These are phyloP conservation scores for Drosophila leontia DNA, from an alignment of 1,140 invertebrate species.

Conservation along the genomic window DNA sequence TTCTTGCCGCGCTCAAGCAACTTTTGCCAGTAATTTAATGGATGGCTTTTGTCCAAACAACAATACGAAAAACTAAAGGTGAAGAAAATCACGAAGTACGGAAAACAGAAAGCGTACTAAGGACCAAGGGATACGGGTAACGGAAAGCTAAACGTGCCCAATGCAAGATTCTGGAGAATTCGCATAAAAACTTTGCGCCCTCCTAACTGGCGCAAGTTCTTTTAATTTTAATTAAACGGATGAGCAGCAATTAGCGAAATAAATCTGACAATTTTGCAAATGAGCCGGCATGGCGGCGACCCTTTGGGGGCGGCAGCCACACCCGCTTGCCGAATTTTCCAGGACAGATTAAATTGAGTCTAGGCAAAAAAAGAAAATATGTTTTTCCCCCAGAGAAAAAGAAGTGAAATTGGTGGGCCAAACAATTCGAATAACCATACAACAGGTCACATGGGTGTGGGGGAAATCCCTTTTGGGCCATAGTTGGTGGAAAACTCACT, in stretches of 20 bases:
- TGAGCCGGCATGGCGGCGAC: slow-evolving; percentile 59
- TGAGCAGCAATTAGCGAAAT: slow-evolving; percentile 83
- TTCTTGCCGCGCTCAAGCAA: slow-evolving; percentile 19
- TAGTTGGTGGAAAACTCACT: slow-evolving; percentile 45
- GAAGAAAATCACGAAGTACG: slow-evolving; percentile 9
- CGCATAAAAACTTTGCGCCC: slow-evolving; percentile 62
- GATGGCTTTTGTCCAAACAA: slow-evolving; percentile 51
- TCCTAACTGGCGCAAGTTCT: slow-evolving; percentile 72
- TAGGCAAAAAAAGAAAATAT: slow-evolving; percentile 6
- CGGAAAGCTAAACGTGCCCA: slow-evolving; percentile 71
- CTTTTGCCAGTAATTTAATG: slow-evolving; percentile 52
- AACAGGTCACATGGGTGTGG: slow-evolving; percentile 15
- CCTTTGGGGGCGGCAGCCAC: slow-evolving; percentile 4
- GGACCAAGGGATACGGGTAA: slow-evolving; percentile 3
- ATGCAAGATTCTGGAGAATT: slow-evolving; percentile 62
- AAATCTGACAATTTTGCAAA: slow-evolving; percentile 82
- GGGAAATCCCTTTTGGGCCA: neutral
- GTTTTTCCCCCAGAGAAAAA: slow-evolving; percentile 15
- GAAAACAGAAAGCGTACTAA: slow-evolving; percentile 7
- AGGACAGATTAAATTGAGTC: slow-evolving; percentile 27
- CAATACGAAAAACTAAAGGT: slow-evolving; percentile 29
- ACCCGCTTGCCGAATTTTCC: slow-evolving; percentile 9
- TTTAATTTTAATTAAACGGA: slow-evolving; percentile 83
- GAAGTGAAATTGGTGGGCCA: slow-evolving; percentile 2
- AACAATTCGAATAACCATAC: slow-evolving; percentile 48